Conservation (phyloP, 2,797 vertebrate genomes). For the Eidolon dupreanum region DNA sequence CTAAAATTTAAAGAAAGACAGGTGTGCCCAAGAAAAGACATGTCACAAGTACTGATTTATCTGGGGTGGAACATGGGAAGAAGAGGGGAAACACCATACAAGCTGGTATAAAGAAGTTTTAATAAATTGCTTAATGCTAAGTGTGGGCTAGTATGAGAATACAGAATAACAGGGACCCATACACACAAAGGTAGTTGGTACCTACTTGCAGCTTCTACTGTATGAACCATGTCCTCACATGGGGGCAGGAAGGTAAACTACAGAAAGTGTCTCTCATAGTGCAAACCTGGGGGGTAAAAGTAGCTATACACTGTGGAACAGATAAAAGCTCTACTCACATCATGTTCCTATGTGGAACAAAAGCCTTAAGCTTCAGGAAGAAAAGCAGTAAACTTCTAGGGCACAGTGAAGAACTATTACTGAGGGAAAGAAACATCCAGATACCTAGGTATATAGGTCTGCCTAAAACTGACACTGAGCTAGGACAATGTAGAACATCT, state of each 20-base stretch:
- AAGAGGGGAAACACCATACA: not conserved
- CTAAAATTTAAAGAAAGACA: not conserved
- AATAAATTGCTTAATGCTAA: not conserved
- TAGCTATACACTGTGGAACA: not conserved
- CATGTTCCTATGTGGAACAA: not conserved
- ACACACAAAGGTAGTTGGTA: not conserved
- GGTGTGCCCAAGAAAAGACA: not conserved
- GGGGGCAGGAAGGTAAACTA: not conserved
- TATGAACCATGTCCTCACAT: not conserved
- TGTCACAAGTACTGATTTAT: not conserved
- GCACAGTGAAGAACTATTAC: not conserved
- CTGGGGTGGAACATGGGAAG: rapidly evolving
- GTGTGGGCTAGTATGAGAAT: not conserved
- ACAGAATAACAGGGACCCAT: not conserved
- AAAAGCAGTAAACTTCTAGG: not conserved
- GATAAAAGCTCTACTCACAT: not conserved
- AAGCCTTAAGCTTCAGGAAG: not conserved
- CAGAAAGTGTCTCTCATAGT: not conserved
- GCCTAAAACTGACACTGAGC: not conserved
- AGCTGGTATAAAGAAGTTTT: not conserved
- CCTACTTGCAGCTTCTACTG: not conserved
- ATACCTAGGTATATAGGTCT: not conserved
- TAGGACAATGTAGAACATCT: not conserved
- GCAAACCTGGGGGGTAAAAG: not conserved
- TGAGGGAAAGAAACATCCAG: not conserved